These are phyloP conservation scores for Sebastes umbrosus DNA, from an alignment of 2,797 vertebrate genomes.

Conservation along the genomic window DNA sequence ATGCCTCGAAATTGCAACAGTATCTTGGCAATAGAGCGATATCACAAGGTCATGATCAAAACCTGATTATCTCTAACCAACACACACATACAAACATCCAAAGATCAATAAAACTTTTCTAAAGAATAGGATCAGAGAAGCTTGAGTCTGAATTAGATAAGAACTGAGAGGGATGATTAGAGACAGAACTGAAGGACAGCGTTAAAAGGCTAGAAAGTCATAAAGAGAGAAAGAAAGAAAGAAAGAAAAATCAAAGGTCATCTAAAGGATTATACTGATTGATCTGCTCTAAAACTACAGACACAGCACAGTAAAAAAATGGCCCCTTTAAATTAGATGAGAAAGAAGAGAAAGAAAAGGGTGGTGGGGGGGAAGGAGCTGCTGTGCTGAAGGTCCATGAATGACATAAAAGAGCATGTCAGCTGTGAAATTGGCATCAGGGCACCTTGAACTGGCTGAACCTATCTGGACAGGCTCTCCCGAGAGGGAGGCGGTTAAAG, in stretches of 20 bases:
- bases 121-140: slow-evolving; percentile 29
- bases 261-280: slow-evolving; percentile 38
- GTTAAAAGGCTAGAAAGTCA: slow-evolving; percentile 3
- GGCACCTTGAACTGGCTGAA: slow-evolving; percentile 76
- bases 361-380: slow-evolving; percentile 1
- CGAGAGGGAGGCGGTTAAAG: slow-evolving; percentile 34
- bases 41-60: slow-evolving; percentile 74
- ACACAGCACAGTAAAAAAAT: slow-evolving; percentile 28
- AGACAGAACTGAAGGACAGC: slow-evolving; percentile 11
- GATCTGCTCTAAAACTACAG: slow-evolving; percentile 57
- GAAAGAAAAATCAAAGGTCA: slow-evolving; percentile 29
- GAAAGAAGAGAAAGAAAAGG: slow-evolving; percentile 28
- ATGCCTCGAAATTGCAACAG: slow-evolving; percentile 25
- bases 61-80: slow-evolving; percentile 58
- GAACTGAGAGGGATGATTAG: slow-evolving; percentile 29
- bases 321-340: slow-evolving; percentile 43
- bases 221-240: slow-evolving; percentile 7
- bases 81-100: slow-evolving; percentile 9
- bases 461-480: slow-evolving; percentile 44
- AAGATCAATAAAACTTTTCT: slow-evolving; percentile 56
- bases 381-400: slow-evolving; percentile 45
- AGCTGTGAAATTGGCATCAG: slow-evolving; percentile 79
- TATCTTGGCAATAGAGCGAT: slow-evolving; percentile 58
- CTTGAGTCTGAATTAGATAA: slow-evolving; percentile 34
- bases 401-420: slow-evolving; percentile 76